Base-by-base conservation (phyloP, 1,140 invertebrate species). In the Acromyrmex heyeri region DNA sequence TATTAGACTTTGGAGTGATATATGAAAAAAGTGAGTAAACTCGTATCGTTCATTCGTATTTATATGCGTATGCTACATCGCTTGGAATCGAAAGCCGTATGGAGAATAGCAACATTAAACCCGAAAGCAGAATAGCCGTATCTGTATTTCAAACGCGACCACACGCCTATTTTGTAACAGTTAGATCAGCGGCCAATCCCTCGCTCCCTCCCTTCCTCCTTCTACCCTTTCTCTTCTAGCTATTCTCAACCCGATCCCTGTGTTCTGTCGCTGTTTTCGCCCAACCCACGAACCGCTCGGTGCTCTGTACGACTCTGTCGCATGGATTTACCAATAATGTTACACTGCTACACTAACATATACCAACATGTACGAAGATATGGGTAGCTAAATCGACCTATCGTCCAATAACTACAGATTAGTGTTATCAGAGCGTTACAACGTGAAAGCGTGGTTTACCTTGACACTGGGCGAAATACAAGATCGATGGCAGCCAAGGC, bases 341-440 rank as follows among this genome's bases (percentile, higher is more conserved):
- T 91, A 87, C 90, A 50, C 59, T 38, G 82, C 77, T 87, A 69
- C 86, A 76, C 79, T 30, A 34, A 70, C 72, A 76, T 67, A 67
- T 59, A 65, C 76, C 50, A 59, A 59, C 57, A 77, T 44, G 2
- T 27, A n/a, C 14, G 16, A 10, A n/a, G 50, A 16, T 50, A 24
- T 34, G 62, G 81, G 77, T 44, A 77, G 72, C 87, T 86, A 78
- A 91, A 93, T 94, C 91, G 92, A 92, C 89, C 87, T 86, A 81
- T 83, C 89, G 64, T 85, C 91, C 90, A 93, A 92, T 94, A 94
- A 92, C 93, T 94, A 94, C 93, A 94, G 94, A 94, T 94, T 94
- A 94, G 92, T 92, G 92, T 94, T 94, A 94, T 94, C 93, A 91
- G 92, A 91, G 90, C 92, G 93, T 91, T 93, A 94, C 94, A 94